Conservation (phyloP, 35 echinoderm and acorn worm genomes). For the Lytechinus pictus region DNA sequence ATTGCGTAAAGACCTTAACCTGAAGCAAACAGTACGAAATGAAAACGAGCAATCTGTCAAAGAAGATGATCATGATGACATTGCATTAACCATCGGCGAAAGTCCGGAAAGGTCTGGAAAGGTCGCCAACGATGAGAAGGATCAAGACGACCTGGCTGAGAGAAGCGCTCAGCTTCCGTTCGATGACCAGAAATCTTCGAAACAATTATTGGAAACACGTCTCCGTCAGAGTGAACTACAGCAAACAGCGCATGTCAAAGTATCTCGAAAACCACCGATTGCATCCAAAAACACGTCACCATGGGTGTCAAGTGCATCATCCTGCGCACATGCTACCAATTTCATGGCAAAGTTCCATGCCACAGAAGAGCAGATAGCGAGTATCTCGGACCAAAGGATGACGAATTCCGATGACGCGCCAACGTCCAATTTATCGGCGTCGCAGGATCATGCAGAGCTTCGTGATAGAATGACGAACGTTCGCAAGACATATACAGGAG, state of each 20-base stretch:
- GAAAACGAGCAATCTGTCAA: not conserved
- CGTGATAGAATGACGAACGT: no score
- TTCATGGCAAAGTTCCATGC: not conserved
- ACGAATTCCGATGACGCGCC: not conserved
- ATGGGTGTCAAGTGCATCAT: not conserved
- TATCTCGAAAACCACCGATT: not conserved
- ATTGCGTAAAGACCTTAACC: not conserved
- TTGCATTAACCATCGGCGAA: not conserved
- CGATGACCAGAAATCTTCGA: not conserved
- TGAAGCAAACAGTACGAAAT: not conserved
- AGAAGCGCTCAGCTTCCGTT: not conserved
- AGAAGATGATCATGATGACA: not conserved
- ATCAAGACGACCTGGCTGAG: not conserved
- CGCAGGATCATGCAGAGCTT: not conserved
- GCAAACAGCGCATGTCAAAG: not conserved
- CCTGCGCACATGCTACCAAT: not conserved
- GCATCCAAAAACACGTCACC: not conserved
- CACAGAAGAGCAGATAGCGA: not conserved
- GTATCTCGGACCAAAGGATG: not conserved
- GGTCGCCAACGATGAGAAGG: not conserved
- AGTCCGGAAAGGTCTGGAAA: not conserved
- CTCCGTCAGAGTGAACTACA: not conserved
- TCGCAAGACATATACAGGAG: no score
- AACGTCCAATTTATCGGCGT: not conserved
- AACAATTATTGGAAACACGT: not conserved